Percentiles rank a stretch among this genome's conserved stretches.
These are phyloP conservation scores for Craseonycteris thonglongyai DNA, from an alignment of 2,113 vertebrate genomes.

Conservation along the genomic window DNA sequence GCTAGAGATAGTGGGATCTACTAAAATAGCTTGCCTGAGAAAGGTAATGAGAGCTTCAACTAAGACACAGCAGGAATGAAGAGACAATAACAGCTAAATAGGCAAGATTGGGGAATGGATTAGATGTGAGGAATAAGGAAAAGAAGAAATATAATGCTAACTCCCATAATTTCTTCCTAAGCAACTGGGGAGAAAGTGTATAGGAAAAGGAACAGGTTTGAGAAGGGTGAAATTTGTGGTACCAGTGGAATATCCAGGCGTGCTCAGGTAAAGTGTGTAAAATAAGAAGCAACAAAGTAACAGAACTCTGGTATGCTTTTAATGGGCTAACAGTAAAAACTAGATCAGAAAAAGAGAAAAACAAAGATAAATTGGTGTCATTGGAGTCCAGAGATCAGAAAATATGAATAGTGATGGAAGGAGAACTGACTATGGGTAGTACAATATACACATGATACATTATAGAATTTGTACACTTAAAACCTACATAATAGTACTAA, in stretches of 20 bases:
- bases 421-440: no score
- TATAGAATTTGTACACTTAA: no score
- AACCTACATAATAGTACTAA: no score
- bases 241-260: neutral
- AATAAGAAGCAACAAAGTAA: neutral
- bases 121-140: neutral
- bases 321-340: neutral
- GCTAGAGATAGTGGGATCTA: neutral
- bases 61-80: neutral
- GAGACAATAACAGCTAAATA: neutral
- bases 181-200: neutral
- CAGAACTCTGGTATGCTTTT: neutral
- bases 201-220: neutral
- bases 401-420: neutral
- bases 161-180: neutral
- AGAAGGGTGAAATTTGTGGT: neutral
- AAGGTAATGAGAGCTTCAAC: neutral
- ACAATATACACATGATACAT: no score
- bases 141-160: neutral
- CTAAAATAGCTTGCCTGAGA: neutral
- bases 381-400: neutral
- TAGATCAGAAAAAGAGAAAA: neutral
- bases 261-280: neutral
- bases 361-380: neutral
- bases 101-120: neutral